Conservation (phyloP, 2,113 vertebrate genomes). For the Chaetorhynchus papuensis region DNA sequence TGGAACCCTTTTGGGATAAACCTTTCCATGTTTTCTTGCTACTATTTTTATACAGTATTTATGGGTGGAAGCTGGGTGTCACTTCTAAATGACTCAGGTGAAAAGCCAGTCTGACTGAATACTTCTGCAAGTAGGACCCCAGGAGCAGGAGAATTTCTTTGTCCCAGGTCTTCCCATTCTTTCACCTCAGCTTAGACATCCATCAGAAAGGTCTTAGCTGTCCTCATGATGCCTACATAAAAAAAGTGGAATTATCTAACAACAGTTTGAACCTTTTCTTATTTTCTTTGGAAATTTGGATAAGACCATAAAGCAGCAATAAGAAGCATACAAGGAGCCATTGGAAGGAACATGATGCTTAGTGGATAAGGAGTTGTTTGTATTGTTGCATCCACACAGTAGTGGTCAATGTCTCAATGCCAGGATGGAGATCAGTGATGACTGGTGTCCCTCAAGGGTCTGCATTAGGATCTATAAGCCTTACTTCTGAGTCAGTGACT, state of each 20-base stretch:
- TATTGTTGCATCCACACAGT: neutral
- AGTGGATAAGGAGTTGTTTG: neutral
- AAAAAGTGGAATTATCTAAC: neutral
- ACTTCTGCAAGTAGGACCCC: neutral
- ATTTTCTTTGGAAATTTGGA: neutral
- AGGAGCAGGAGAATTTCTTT: neutral
- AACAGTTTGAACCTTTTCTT: neutral
- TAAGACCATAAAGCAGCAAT: neutral
- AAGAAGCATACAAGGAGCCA: neutral
- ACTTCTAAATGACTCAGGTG: neutral
- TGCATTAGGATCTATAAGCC: rapidly evolving
- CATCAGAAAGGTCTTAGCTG: neutral
- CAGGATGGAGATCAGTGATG: neutral
- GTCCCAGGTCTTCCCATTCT: neutral
- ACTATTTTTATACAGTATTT: neutral
- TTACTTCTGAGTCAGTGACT: neutral
- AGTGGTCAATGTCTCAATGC: neutral
- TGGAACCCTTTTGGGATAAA: neutral
- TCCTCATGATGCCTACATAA: neutral
- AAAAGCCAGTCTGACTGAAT: neutral
- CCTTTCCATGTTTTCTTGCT: neutral
- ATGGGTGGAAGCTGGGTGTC: neutral
- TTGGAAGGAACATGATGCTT: neutral
- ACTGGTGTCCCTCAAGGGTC: neutral
- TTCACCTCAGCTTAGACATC: neutral